phyloP scores from a whole-genome alignment of 2,113 vertebrate genomes.

The Bubo blakistoni region DNA sequence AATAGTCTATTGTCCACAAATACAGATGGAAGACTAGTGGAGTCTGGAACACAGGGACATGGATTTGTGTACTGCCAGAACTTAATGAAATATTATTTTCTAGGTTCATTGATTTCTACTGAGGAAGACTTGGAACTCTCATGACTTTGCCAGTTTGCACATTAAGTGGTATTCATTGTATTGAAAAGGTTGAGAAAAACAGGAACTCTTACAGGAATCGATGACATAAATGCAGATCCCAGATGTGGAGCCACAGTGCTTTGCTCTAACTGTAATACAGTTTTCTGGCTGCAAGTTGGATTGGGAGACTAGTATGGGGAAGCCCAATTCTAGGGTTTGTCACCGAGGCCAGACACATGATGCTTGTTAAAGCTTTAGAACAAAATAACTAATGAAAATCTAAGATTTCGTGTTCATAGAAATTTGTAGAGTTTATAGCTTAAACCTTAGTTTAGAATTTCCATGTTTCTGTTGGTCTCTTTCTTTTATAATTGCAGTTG shows the following conservation, averaged over 20 bases:
- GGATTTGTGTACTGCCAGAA: neutral
- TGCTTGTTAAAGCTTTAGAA: neutral
- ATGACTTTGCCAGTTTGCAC: neutral
- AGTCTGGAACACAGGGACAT: neutral
- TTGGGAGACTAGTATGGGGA: neutral
- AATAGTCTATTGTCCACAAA: neutral
- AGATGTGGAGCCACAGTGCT: neutral
- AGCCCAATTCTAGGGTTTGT: neutral
- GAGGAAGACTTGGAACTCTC: neutral
- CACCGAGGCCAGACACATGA: accelerated
- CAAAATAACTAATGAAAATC: neutral
- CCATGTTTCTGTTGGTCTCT: neutral
- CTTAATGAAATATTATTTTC: neutral
- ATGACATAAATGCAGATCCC: neutral
- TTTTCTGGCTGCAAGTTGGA: neutral
- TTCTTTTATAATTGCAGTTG: neutral
- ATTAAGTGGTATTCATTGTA: neutral
- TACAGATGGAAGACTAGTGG: neutral
- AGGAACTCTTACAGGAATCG: neutral
- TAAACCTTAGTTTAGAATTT: neutral
- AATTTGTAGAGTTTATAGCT: neutral
- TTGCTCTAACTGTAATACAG: neutral
- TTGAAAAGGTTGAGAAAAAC: neutral
- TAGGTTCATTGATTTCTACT: neutral
- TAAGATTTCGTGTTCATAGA: neutral